Base-by-base conservation (phyloP, 53 echinoderm and acorn worm genomes). In the Echinarachnius parma region DNA sequence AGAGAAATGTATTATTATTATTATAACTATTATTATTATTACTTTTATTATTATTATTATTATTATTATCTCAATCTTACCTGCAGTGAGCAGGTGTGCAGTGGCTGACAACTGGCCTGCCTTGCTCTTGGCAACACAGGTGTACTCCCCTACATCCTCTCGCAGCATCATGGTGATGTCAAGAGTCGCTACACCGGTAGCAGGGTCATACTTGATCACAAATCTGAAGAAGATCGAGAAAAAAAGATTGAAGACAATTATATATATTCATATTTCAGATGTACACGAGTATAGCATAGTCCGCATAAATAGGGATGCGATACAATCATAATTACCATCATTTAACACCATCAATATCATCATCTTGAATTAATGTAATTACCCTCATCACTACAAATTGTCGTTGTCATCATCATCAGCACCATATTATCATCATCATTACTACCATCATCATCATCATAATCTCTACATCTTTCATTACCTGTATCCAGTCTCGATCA, bases 161-260 rank as follows among this genome's bases (percentile, higher is more conserved):
- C 47, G 35, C 3, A 88, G 77, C 48, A 92, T 59, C 98, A 98
- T 98, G 59, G 92, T 92, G 29, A 98, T 98, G 53, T 88, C 88
- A 25, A 98, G 64, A 3, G 61, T 55, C 29, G 88, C 87, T 20
- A 53, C 37, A 46, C 92, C 98, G 21, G 88, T 76, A 52, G 70
- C 72, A 33, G 71, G 64, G 56, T 98, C 85, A 37, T 92, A 74
- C 77, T 81, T 88, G 27, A 82, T 83, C 54, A 83, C 44, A 83
- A 92, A 92, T 77, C 92, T 98, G 44, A 46, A 42, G 19, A 60
- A 60, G 39, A 62, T 23, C 7, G 7, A 39, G 7, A 39, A 39
- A 39, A 39, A 39, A 39, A 39, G 39, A 39, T 39, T 39, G 13
- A 39, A 13, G 39, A 39, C 7, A 39, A 39, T 39, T 9, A 39